Evolutionary conservation across 2,888 invertebrate genomes (phyloP).

Genomic region (Ochlodes sylvanus): DNA sequence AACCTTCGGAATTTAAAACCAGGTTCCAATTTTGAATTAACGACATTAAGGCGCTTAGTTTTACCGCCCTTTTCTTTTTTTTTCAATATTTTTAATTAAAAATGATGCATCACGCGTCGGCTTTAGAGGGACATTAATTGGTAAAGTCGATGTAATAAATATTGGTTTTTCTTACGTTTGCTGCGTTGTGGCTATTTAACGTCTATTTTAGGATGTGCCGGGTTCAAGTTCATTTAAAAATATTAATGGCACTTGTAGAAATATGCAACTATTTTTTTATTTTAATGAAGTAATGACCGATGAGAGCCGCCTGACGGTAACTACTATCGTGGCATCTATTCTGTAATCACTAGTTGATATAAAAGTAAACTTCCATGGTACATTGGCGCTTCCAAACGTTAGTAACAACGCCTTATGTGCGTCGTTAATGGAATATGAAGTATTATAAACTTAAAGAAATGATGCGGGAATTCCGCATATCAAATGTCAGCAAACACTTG

Average conservation of each 20-base stretch:
- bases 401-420: background rate
- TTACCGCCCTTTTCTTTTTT: slow-evolving; percentile 27
- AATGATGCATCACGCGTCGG: slow-evolving; percentile 38
- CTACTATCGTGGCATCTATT: background rate
- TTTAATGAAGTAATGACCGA: background rate
- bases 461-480: too few relatives aligned
- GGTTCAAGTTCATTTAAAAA: slow-evolving; percentile 29
- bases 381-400: background rate
- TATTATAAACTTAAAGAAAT: too few relatives aligned
- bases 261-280: slow-evolving; percentile 1
- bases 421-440: background rate
- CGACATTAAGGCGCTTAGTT: slow-evolving; percentile 40
- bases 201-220: slow-evolving; percentile 34
- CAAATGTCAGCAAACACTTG: too few relatives aligned
- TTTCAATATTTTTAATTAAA: slow-evolving; percentile 38
- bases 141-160: slow-evolving; percentile 33
- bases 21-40: slow-evolving; percentile 43
- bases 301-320: background rate
- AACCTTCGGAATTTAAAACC: slow-evolving; percentile 57
- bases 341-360: background rate
- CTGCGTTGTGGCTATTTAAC: slow-evolving; percentile 24
- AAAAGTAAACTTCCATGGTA: background rate
- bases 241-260: slow-evolving; percentile 21
- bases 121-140: slow-evolving; percentile 36
- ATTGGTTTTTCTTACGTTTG: slow-evolving; percentile 35